Evolutionary conservation across 2,888 invertebrate species (phyloP), one percentile per base, ranked within the genome.

Genomic region (Portevinia maculata): DNA sequence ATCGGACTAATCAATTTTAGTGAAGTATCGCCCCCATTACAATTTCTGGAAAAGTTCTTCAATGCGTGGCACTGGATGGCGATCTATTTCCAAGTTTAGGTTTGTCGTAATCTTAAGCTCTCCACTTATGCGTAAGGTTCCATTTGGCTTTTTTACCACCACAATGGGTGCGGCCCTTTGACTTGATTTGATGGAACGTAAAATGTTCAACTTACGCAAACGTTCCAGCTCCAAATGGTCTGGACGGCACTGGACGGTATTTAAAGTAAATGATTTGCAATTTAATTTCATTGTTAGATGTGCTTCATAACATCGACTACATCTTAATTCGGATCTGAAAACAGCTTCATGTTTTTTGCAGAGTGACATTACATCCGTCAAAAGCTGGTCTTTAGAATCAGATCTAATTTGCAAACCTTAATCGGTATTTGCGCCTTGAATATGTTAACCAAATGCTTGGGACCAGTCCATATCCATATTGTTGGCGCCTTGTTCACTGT

Each of bases 91-190:
- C 4, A 65, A 9, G 11, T 24, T 2, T 24, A 5, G 24, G 5
- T 24, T 24, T 24, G 5, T 24, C 28, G 39, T n/a, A 30, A 52
- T 15, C 13, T 41, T 52, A 7, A 52, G 30, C 19, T 65, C 52
- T 7, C 65, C 65, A 53, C 53, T 52, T 24, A 67, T 28, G 3
- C 46, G 34, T 11, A 55, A 5, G 0, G 19, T 15, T 24, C 55
- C 46, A 37, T 48, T 57, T 4, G 55, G 5, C 1, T 70, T 59
- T 1, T 39, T 13, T 9, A 53, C 65, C 0, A 28, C 32, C 0
- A 52, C 55, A 24, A 69, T 69, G 9, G 48, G 57, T 32, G 44
- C 44, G 1, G 44, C 62, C 44, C 44, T 46, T 44, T 62, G 71
- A 19, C 53, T 62, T 32, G 52, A 30, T 28, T 71, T 44, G 8